Base-by-base conservation (phyloP, 1,140 invertebrate species). In the Galleria mellonella region DNA sequence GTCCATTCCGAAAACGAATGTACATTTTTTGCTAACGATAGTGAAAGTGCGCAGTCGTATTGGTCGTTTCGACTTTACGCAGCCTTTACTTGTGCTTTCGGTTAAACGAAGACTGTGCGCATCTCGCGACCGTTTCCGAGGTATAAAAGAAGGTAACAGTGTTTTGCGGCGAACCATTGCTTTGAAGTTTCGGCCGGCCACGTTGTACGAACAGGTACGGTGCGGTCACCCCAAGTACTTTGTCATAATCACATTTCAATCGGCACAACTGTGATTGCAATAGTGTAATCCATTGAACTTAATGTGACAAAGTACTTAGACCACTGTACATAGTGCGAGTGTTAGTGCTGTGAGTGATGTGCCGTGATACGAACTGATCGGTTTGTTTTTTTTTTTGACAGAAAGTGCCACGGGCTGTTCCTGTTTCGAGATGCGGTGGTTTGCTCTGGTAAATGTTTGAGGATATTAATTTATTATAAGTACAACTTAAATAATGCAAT, bases 101-200 rank as follows among this genome's bases (percentile, higher is more conserved):
- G 72, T 52, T 67, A 48, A 51, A 52, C 60, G 51, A 49, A 58
- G 60, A 47, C 50, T 59, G 49, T 12, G 68, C 68, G 70, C 75
- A 79, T 83, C 74, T 78, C 52, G 71, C 59, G 17, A 23, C 17
- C 17, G 64, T 75, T 81, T 83, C 74, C 79, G 70, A 71, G 72
- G 79, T 83, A 83, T 83, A 83, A 70, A 83, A 83, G 76, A 79
- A 72, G 62, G 63, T 68, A 67, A 62, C 73, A 65, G 55, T 51
- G 63, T 70, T 60, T 62, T 72, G 62, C 64, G 65, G 57, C 55
- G 58, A 73, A 72, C 72, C 73, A 83, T 83, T 83, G 71, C 74
- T 67, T 64, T 37, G 35, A n/a, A 13, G 32, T 6, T 23, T 23
- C 32, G 14, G 35, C 17, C n/a, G 35, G 35, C 15, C 35, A 23